A percentile compares a stretch with the other conserved stretches of the same genome.
Conservation (phyloP, 1,140 invertebrate species). For the Pseudachorutes palmiensis region DNA sequence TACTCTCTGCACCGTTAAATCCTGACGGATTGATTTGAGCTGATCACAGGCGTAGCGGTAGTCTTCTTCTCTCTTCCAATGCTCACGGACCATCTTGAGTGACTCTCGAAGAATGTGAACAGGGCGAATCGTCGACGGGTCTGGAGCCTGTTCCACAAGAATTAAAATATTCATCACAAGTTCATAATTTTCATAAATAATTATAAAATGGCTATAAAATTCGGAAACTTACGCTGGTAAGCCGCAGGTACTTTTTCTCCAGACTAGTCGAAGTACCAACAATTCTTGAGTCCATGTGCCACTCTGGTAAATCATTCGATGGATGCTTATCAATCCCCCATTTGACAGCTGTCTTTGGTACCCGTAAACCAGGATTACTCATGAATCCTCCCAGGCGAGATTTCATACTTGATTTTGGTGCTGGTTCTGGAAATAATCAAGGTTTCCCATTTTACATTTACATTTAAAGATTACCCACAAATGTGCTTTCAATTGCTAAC, state of each 20-base stretch:
- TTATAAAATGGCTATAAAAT: conserved; percentile 3
- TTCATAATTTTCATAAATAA: too few species aligned
- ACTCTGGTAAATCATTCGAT: conserved; percentile 55
- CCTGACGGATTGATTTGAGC: conserved; percentile 95
- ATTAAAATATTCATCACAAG: background rate
- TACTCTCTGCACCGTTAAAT: conserved; percentile 95
- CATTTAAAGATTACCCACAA: background rate
- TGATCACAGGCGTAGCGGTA: conserved; percentile 97
- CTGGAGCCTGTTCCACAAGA: conserved; percentile 62
- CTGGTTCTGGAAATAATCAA: background rate
- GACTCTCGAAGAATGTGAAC: conserved; percentile 73
- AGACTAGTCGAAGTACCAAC: conserved; percentile 85
- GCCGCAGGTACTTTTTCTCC: conserved; percentile 87
- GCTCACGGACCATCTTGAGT: conserved; percentile 77
- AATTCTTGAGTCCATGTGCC: conserved; percentile 43
- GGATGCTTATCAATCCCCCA: conserved; percentile 48
- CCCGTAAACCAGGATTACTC: background rate
- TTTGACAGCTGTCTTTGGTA: conserved; percentile 39
- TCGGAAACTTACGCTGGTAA: conserved; percentile 64
- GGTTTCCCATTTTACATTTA: too few species aligned
- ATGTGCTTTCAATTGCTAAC: conserved; percentile 10
- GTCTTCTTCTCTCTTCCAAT: conserved; percentile 81
- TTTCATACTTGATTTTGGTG: conserved; percentile 49
- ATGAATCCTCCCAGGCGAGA: conserved; percentile 36
- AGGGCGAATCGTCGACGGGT: conserved; percentile 81